Evolutionary conservation across 2,888 invertebrate species (phyloP).

Genomic region (Drosophila vallismaia): DNA sequence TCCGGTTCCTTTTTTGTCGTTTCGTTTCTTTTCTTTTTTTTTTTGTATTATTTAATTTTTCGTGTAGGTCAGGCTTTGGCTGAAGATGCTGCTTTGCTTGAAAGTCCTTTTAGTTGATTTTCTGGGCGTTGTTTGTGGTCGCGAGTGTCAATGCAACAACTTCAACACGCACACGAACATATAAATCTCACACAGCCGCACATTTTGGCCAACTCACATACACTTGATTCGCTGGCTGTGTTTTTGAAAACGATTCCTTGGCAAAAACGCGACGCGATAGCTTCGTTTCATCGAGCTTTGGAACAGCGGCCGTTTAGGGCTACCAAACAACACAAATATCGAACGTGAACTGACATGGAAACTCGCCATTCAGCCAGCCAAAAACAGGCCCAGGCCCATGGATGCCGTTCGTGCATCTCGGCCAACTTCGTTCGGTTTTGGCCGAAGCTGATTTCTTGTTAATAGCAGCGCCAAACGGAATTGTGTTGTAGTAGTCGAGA

Average conservation of each 20-base stretch:
- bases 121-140: conserved; percentile 58
- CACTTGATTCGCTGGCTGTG: conserved; percentile 8
- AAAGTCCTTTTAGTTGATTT: conserved; percentile 17
- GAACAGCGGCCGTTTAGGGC: conserved; percentile 69
- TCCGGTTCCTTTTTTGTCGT: conserved; percentile 29
- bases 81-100: conserved; percentile 13
- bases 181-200: conserved; percentile 17
- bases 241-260: conserved; percentile 19
- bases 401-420: conserved; percentile 40
- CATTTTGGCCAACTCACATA: conserved; percentile 26
- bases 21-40: conserved; percentile 32
- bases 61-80: conserved; percentile 25
- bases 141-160: conserved; percentile 61
- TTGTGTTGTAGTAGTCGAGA: conserved; percentile 18
- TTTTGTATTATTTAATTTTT: conserved; percentile 29
- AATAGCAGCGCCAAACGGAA: conserved; percentile 36
- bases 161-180: conserved; percentile 24
- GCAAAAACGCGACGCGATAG: conserved; percentile 54
- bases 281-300: conserved; percentile 29
- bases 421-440: conserved; percentile 16
- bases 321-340: conserved; percentile 84
- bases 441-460: conserved; percentile 6
- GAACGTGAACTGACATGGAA: conserved; percentile 83
- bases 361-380: conserved; percentile 60
- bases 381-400: conserved; percentile 55